Evolutionary conservation across 2,797 vertebrate genomes (phyloP), one percentile per base, ranked within the genome.

Genomic region (Pipistrellus pygmaeus): DNA sequence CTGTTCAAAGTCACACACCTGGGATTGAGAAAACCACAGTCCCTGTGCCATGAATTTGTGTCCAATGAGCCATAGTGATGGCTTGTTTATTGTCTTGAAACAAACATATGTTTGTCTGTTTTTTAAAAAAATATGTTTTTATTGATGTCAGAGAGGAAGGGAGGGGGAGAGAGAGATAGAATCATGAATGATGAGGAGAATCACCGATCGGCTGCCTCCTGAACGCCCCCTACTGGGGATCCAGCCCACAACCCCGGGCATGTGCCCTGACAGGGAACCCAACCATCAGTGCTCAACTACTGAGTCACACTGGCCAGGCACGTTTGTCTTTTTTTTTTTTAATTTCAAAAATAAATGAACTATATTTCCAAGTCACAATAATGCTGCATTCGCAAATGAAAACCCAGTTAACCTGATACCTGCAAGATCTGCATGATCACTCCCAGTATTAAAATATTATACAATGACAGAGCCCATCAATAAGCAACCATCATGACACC

Each of bases 371-470:
- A 0, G 60, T 90, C 57, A 30, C 72, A 85, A 91, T 51, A 60
- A 83, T 44, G 62, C 7, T 83, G 1, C 6, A 73, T 85, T 95
- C 75, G n/a, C 64, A 90, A 93, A 83, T 80, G 57, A 30, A 95
- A 95, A 84, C 38, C 35, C 77, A 77, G 82, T 85, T 92, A 96
- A 41, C 35, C 38, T 90, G 82, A 75, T 76, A 53, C 20, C 73
- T 88, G 84, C 23, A 87, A 66, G 18, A 89, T 82, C 69, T 73
- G 71, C 92, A 85, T 88, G 86, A 91, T 78, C 68, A n/a, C 23
- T 95, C 71, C 64, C 75, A 88, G 83, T 75, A 95, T 90, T 73
- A 89, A 88, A 93, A 90, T 83, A 77, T 76, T 30, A 53, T 13
- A 48, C 89, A 90, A 95, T 91, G 91, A 11, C 9, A n/a, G 25